Conservation (phyloP, 2,113 vertebrate species). For the Microcebus jonahi region DNA sequence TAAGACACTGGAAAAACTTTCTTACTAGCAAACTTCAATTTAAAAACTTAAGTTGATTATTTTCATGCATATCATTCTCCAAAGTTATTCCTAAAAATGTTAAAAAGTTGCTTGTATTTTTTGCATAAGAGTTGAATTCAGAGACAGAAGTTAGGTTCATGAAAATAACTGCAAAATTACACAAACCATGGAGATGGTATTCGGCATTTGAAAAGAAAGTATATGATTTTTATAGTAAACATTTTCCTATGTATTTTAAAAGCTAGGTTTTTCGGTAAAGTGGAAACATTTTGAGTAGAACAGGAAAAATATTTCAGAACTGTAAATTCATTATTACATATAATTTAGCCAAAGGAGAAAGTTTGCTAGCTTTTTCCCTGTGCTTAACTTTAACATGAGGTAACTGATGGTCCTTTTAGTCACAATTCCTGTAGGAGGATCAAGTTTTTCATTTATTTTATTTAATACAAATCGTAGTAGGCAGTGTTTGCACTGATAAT, state of each 20-base stretch:
- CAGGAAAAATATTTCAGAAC: constrained; percentile 6
- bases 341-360: constrained; percentile 10
- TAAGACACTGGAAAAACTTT: background rate
- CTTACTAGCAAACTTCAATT: background rate
- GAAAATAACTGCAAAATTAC: background rate
- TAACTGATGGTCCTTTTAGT: constrained; percentile 22
- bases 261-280: constrained; percentile 22
- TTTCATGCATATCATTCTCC: background rate
- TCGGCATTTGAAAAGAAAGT: background rate
- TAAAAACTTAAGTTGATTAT: background rate
- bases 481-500: background rate
- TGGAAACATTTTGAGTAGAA: background rate
- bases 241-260: constrained; percentile 23
- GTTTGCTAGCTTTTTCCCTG: background rate
- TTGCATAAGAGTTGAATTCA: background rate
- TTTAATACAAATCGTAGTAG: constrained; percentile 20
- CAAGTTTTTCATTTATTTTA: constrained; percentile 45
- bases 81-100: background rate
- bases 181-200: background rate
- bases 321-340: background rate
- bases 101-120: background rate
- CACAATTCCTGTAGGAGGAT: background rate
- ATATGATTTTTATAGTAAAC: constrained; percentile 16
- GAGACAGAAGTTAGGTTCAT: background rate
- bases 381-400: background rate